Conservation (phyloP, 2,888 invertebrate genomes). For the Zygothrica quintamaculata region DNA sequence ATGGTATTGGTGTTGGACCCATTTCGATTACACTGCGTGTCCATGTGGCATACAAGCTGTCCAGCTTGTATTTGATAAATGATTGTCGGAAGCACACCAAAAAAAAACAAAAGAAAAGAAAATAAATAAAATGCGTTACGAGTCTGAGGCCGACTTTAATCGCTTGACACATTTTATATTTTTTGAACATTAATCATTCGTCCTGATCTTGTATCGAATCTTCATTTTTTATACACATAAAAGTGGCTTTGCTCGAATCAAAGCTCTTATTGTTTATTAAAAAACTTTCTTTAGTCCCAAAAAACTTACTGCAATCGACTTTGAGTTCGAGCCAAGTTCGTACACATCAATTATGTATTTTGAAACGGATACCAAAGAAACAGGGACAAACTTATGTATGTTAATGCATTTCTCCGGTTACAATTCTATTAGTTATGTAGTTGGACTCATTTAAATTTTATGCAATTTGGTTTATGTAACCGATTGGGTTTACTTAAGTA, state of each 20-base stretch:
- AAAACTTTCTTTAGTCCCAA: slow-evolving; percentile 51
- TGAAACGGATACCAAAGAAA: slow-evolving; percentile 24
- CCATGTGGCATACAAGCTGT: slow-evolving; percentile 10
- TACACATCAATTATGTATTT: slow-evolving; percentile 60
- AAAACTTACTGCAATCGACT: neutral
- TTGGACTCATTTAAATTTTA: slow-evolving; percentile 53
- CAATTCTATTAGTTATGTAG: slow-evolving; percentile 26
- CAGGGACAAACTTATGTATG: neutral
- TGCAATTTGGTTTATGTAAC: slow-evolving; percentile 51
- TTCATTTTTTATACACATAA: slow-evolving; percentile 39
- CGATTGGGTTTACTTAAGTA: slow-evolving; percentile 41
- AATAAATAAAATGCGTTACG: slow-evolving; percentile 61
- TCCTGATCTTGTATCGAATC: slow-evolving; percentile 45
- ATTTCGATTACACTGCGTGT: slow-evolving; percentile 20
- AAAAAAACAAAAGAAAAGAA: no score
- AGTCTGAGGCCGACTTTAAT: slow-evolving; percentile 68
- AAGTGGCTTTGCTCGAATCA: slow-evolving; percentile 3
- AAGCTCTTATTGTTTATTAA: slow-evolving; percentile 48
- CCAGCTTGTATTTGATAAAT: slow-evolving; percentile 65
- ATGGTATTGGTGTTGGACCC: no score
- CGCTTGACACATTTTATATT: slow-evolving; percentile 72
- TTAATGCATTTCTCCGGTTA: slow-evolving; percentile 53
- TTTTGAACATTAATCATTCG: slow-evolving; percentile 71
- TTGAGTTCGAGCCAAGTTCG: neutral
- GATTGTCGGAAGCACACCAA: slow-evolving; percentile 50